Conservation (phyloP, 1,140 invertebrate species). For the Drosophila bifasciata region DNA sequence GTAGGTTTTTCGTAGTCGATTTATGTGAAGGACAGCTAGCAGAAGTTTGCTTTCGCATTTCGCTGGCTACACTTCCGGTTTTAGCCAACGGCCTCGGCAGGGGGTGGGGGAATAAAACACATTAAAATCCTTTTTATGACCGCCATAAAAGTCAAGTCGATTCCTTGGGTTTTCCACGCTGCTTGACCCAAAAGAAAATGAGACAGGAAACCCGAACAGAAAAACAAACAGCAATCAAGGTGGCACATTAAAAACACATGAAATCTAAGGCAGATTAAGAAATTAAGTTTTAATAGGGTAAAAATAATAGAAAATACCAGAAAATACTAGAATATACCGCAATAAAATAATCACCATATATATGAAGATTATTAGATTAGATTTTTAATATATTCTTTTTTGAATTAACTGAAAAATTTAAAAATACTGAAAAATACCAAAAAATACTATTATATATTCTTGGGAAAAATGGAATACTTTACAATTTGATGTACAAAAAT, state of each 20-base stretch:
- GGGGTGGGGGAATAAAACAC: slow-evolving; percentile 66
- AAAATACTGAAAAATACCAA: slow-evolving; percentile 1
- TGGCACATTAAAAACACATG: slow-evolving; percentile 55
- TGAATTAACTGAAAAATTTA: no score
- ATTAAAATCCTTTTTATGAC: slow-evolving; percentile 76
- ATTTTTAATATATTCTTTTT: no score
- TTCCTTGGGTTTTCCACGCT: slow-evolving; percentile 31
- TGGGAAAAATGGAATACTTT: no score
- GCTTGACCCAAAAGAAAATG: slow-evolving; percentile 39
- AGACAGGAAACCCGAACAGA: slow-evolving; percentile 17
- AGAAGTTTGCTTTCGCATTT: slow-evolving; percentile 39
- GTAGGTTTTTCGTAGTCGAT: slow-evolving; percentile 50
- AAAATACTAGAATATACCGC: no score
- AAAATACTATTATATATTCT: no score
- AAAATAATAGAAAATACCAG: no score
- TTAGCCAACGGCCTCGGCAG: no score
- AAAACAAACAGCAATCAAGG: slow-evolving; percentile 15
- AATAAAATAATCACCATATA: no score
- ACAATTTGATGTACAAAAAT: no score
- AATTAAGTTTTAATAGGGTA: no score
- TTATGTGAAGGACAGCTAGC: slow-evolving; percentile 60
- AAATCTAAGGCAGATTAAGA: slow-evolving; percentile 17
- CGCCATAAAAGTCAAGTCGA: slow-evolving; percentile 77
- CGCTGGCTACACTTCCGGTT: slow-evolving; percentile 16
- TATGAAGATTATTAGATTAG: no score